Evolutionary conservation across 35 echinoderm and acorn worm species (phyloP).

Genomic region (Diadema setosum): DNA sequence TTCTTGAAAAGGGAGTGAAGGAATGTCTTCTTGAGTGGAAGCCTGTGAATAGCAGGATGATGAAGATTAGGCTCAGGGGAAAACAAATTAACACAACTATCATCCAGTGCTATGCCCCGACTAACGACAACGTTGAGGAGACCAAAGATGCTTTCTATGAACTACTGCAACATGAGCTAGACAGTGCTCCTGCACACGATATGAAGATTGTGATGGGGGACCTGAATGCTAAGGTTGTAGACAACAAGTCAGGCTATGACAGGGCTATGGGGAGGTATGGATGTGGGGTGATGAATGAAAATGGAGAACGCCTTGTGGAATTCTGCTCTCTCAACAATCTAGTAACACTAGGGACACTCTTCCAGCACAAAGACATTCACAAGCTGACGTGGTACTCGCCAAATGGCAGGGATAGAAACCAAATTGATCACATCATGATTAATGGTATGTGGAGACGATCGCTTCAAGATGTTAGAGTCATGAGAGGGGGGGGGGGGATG

Average conservation of each 20-base stretch:
- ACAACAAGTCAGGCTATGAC: not conserved
- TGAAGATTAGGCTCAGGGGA: not conserved
- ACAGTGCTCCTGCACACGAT: not conserved
- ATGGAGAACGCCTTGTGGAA: constrained; percentile 14
- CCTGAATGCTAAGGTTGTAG: constrained; percentile 46
- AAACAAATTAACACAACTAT: not conserved
- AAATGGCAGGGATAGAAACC: constrained; percentile 21
- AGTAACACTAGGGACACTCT: constrained; percentile 4
- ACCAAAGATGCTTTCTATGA: not conserved
- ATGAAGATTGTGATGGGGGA: constrained; percentile 23
- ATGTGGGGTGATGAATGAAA: not conserved
- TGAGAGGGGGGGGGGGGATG: constrained; percentile 8
- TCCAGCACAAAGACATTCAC: constrained; percentile 15
- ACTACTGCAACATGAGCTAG: not conserved
- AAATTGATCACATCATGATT: constrained; percentile 37
- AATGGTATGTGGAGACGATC: constrained; percentile 12
- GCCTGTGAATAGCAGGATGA: not conserved
- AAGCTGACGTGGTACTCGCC: constrained; percentile 25
- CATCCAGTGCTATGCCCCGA: constrained; percentile 24
- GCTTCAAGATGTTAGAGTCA: not conserved
- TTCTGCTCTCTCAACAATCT: constrained; percentile 26
- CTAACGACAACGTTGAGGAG: not conserved
- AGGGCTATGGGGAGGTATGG: constrained; percentile 24
- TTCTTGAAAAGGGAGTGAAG: not conserved
- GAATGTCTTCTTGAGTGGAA: not conserved